Percentiles rank a stretch among this genome's conserved stretches.
Evolutionary conservation across 2,113 vertebrate genomes (phyloP).

Genomic region (Numida meleagris): DNA sequence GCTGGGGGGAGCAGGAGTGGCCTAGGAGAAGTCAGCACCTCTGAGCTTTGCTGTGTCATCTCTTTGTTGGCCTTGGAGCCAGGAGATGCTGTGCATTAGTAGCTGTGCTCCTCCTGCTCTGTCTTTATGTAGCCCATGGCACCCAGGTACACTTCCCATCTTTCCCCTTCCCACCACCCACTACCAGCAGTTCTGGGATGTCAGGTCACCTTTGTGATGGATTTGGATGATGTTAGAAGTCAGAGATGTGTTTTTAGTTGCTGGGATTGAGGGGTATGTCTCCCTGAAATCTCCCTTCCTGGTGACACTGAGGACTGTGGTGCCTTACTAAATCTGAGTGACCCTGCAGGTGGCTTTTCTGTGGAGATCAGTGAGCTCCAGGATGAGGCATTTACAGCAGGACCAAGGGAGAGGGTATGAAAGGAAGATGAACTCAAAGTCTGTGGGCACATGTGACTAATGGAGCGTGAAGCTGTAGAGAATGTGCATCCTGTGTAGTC

Average conservation of each 20-base stretch:
- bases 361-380: background rate
- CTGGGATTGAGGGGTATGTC: background rate
- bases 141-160: background rate
- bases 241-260: background rate
- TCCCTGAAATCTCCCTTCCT: background rate
- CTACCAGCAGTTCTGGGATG: background rate
- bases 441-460: background rate
- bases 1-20: background rate
- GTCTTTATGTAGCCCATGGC: background rate
- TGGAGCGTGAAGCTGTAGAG: background rate
- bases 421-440: background rate
- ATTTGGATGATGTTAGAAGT: background rate
- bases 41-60: background rate
- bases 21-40: accelerated
- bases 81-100: background rate
- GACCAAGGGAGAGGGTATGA: accelerated
- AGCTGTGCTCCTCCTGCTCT: background rate
- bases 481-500: background rate
- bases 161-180: background rate
- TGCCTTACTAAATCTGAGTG: background rate
- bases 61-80: background rate
- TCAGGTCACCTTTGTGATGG: background rate
- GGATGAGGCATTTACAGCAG: background rate
- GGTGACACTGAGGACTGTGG: background rate
- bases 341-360: accelerated